A percentile compares a stretch with the other conserved stretches of the same genome.
These are phyloP conservation scores for Drosophila ironensis DNA, from an alignment of 1,140 invertebrate genomes.

Conservation along the genomic window DNA sequence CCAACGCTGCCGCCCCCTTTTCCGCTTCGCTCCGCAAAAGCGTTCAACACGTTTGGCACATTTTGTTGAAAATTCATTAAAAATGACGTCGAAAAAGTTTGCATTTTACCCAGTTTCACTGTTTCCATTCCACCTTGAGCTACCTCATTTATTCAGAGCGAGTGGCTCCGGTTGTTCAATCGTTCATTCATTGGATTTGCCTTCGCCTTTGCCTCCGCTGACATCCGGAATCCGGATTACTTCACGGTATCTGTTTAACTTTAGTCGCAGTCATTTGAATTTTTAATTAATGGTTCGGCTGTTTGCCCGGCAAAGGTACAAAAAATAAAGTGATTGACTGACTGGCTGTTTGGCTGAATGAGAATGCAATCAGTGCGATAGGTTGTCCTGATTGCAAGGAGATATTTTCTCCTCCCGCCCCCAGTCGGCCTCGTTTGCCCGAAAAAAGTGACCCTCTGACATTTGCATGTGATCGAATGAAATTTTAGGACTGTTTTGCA, in stretches of 20 bases:
- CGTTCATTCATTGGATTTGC: slow-evolving; percentile 54
- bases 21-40: background rate
- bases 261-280: slow-evolving; percentile 69
- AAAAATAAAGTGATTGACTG: background rate
- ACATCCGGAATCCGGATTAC: slow-evolving; percentile 56
- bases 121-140: slow-evolving; percentile 13
- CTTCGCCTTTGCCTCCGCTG: slow-evolving; percentile 7
- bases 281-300: slow-evolving; percentile 65
- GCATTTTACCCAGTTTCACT: slow-evolving; percentile 40
- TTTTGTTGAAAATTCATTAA: slow-evolving; percentile 78
- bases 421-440: background rate
- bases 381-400: slow-evolving; percentile 13
- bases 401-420: background rate
- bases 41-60: slow-evolving; percentile 60
- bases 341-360: background rate
- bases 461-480: slow-evolving; percentile 33
- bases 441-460: slow-evolving; percentile 17
- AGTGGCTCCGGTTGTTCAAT: slow-evolving; percentile 41
- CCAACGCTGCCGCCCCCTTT: background rate
- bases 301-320: slow-evolving; percentile 4
- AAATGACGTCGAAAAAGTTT: slow-evolving; percentile 70
- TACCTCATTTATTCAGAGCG: slow-evolving; percentile 31
- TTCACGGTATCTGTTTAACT: slow-evolving; percentile 71
- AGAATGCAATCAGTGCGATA: slow-evolving; percentile 38
- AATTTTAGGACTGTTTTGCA: slow-evolving; percentile 64